These are phyloP conservation scores for Xiphophorus couchianus DNA, from an alignment of 2,113 vertebrate species.

Conservation along the genomic window DNA sequence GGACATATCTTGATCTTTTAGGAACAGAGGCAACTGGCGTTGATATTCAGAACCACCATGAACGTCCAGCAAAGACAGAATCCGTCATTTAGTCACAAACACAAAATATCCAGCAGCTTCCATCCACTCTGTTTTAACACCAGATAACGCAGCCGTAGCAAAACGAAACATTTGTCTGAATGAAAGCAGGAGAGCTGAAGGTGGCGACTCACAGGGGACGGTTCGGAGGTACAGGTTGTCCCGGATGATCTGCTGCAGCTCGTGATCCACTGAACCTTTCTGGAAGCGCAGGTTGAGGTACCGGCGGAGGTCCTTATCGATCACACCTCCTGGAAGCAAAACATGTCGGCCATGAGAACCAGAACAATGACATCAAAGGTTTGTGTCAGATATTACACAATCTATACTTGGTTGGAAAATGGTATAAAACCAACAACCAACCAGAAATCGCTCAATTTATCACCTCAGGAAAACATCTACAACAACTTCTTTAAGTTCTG, in stretches of 20 bases:
- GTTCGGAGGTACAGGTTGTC: constrained; percentile 99
- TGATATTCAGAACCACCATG: neutral
- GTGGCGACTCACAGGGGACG: constrained; percentile 91
- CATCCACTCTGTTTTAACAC: neutral
- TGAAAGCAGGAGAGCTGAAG: neutral
- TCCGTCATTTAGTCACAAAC: neutral
- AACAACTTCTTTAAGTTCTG: too few relatives aligned
- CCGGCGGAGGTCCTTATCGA: constrained; percentile 97
- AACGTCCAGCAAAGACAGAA: neutral
- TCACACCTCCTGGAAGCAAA: constrained; percentile 88
- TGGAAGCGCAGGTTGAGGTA: constrained; percentile 99
- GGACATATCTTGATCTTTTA: constrained; percentile 1
- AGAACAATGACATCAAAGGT: neutral
- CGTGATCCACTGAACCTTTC: constrained; percentile 98
- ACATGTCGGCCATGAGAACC: constrained; percentile 32
- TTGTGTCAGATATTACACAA: neutral
- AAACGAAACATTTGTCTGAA: neutral
- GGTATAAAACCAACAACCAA: neutral
- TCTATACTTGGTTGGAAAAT: constrained; percentile 3
- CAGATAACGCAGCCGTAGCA: constrained; percentile 4
- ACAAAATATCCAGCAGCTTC: neutral
- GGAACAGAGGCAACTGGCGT: neutral
- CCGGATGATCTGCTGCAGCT: constrained; percentile 98
- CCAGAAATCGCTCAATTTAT: neutral
- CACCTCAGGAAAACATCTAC: too few relatives aligned